Conservation (phyloP, 2,797 vertebrate genomes). For the Saxicola maurus region DNA sequence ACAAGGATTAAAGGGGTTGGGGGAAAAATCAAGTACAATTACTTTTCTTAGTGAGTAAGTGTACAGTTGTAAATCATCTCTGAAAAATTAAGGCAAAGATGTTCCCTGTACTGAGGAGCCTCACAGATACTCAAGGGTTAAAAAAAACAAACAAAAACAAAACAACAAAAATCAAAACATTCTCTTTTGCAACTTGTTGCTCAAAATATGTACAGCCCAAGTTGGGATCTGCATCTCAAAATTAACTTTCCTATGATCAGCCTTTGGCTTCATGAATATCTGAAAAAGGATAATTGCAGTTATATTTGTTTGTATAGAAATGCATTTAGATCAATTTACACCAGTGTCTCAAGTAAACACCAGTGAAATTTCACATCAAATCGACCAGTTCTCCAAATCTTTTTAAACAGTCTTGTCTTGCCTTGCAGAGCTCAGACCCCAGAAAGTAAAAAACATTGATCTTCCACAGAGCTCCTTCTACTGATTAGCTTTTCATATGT, state of each 20-base stretch:
- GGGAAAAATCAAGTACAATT: not conserved
- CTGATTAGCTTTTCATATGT: not conserved
- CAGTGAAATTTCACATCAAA: not conserved
- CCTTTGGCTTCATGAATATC: not conserved
- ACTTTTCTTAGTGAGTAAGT: not conserved
- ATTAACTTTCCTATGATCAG: not conserved
- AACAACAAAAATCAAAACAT: too few relatives aligned
- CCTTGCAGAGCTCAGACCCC: not conserved
- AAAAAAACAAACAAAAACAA: not conserved
- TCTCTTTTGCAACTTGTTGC: not conserved
- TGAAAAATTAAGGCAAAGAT: not conserved
- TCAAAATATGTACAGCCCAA: not conserved
- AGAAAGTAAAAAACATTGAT: not conserved
- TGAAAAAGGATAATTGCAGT: not conserved
- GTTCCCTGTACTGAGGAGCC: not conserved
- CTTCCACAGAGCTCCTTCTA: not conserved
- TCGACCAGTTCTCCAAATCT: not conserved
- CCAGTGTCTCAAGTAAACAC: not conserved
- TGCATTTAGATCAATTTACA: not conserved
- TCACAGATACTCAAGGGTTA: not conserved
- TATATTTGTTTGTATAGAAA: not conserved
- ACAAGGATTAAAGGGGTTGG: not conserved
- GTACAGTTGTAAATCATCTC: not conserved
- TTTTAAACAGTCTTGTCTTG: not conserved
- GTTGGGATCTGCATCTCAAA: not conserved